Evolutionary conservation across 2,797 vertebrate species (phyloP), one percentile per base, ranked within the genome.

Genomic region (Melanogrammus aeglefinus): DNA sequence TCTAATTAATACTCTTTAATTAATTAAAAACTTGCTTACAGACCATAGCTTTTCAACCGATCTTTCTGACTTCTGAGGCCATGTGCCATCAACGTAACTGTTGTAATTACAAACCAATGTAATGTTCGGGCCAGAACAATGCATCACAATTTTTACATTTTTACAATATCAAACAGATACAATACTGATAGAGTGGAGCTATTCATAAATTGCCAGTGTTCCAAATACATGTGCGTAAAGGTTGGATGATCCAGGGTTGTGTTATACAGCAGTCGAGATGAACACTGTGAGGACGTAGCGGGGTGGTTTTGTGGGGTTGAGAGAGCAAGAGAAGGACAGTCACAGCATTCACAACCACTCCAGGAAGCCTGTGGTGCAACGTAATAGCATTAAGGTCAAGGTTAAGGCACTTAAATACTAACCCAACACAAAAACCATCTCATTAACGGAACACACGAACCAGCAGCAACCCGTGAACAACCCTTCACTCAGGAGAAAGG

Each of bases 321-420:
- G 81, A 87, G 77, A 79, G 51, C 76, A 72, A 81, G 69, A 84
- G 72, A 85, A 77, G 82, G 72, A 87, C 80, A 79, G 76, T 80
- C 76, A 85, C 84, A 78, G 76, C 84, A 77, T 72, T 80, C 83
- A 86, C 78, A 82, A 74, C 81, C 79, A 86, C 75, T 83, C 80
- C 81, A 79, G 81, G 77, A 86, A 81, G 82, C 83, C 84, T 86
- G 81, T 57, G 75, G 86, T 82, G 84, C 82, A 86, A 87, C 81
- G 83, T 80, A 86, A 85, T 75, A 78, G 86, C 87, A 88, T 87
- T 85, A 89, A 90, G 90, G 90, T 88, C 83, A 66, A 84, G 85
- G 88, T 89, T 93, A 93, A 93, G 92, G 92, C 92, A 93, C 92
- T 93, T 93, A 87, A 92, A 92, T 87, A 90, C 79, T 80, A 86